Evolutionary conservation across 2,113 vertebrate genomes (phyloP), one percentile per base, ranked within the genome.

Genomic region (Mastomys natalensis): DNA sequence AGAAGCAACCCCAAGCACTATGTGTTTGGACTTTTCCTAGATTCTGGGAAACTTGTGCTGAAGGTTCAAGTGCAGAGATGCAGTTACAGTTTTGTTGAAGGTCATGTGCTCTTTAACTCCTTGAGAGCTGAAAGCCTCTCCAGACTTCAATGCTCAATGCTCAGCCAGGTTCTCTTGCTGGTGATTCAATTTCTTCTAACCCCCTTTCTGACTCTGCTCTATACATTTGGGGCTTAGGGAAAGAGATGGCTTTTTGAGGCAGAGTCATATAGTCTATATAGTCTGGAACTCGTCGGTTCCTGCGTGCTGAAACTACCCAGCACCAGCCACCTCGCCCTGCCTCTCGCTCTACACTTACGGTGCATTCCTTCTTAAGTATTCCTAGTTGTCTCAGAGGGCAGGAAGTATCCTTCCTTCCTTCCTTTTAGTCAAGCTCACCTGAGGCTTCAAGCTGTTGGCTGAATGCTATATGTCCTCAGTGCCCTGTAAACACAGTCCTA

Each of bases 301-400:
- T 24, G 51, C 3, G 31, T 81, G 78, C 51, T 58, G 78, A n/a
- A 12, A n/a, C 19, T 43, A 40, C 55, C 58, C n/a, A 43, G 82
- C 40, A 43, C 58, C n/a, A 43, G 82, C 55, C n/a, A 43, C 58
- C 82, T n/a, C 40, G 17, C 21, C 55, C 21, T n/a, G 53, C 21
- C 37, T 55, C 80, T 81, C 24, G 68, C 55, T 68, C 78, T 40
- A 48, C 70, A 43, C 70, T 85, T 58, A 78, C 15, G 60, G 72
- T 34, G 10, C 34, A 70, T 16, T 19, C 77, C 68, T 76, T 72
- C 64, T 66, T 53, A 10, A 85, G 34, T 86, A 43, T 80, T 74
- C 66, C 31, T 72, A 60, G 81, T 64, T 34, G 60, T 93, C 92
- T 91, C 89, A 55, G 91, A 92, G 55, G 45, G 16, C 78, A 82